A percentile compares a stretch with the other conserved stretches of the same genome.
Conservation (phyloP, 2,797 vertebrate genomes). For the Pelobates cultripes region DNA sequence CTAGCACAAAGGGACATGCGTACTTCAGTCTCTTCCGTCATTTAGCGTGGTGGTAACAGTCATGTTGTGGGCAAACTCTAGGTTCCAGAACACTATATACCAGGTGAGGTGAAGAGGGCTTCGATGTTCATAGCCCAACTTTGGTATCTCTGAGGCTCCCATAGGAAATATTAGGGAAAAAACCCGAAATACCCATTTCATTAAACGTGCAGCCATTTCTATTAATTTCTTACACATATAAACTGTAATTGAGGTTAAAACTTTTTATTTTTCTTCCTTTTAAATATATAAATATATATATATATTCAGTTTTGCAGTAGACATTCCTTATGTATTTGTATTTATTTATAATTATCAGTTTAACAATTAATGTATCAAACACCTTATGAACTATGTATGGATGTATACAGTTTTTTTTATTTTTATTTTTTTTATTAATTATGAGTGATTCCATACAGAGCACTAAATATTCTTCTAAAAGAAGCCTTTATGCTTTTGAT, state of each 20-base stretch:
- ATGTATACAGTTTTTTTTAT: slow-evolving; percentile 89
- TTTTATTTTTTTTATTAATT: slow-evolving; percentile 60
- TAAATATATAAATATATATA: slow-evolving; percentile 65
- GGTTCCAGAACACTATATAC: slow-evolving; percentile 7
- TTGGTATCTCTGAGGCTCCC: not conserved
- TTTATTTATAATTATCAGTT: slow-evolving; percentile 98
- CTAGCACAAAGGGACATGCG: not conserved
- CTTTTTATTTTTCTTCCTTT: slow-evolving; percentile 68
- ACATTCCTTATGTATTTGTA: slow-evolving; percentile 98
- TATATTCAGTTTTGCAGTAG: slow-evolving; percentile 93
- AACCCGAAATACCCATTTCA: slow-evolving; percentile 68
- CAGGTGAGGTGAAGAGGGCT: slow-evolving; percentile 21
- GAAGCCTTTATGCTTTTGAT: slow-evolving; percentile 62
- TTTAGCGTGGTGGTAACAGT: slow-evolving; percentile 14
- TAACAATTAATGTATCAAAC: slow-evolving; percentile 83
- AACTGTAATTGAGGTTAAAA: slow-evolving; percentile 87
- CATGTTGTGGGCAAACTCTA: not conserved
- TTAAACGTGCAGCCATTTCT: slow-evolving; percentile 76
- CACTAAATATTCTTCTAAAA: slow-evolving; percentile 91
- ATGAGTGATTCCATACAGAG: slow-evolving; percentile 90
- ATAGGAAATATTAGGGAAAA: slow-evolving; percentile 9
- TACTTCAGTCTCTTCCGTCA: not conserved
- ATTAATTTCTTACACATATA: slow-evolving; percentile 78
- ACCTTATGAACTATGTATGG: slow-evolving; percentile 82
- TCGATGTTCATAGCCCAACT: not conserved